Base-by-base conservation (phyloP, 2,888 invertebrate species). In the Eupeodes luniger region DNA sequence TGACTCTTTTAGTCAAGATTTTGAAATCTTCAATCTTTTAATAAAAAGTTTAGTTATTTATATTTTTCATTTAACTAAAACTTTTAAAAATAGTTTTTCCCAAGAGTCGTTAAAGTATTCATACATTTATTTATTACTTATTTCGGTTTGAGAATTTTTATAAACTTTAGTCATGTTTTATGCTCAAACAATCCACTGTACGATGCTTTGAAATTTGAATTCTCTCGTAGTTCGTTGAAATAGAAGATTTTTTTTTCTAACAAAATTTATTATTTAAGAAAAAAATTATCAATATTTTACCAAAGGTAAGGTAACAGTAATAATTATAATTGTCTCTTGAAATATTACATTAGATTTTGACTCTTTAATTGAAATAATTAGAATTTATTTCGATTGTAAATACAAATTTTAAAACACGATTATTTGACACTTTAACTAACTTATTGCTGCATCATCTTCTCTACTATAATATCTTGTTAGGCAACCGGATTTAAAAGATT, bases 281-380 rank as follows among this genome's bases (percentile, higher is more conserved):
- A 44, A 81, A 82, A 86, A 64, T 40, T 0, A 69, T 74, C 64
- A 82, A 79, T 69, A 49, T 55, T 78, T 9, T 55, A 47, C 27
- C 14, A 34, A 14, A 27, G 1, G 19, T n/a, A 12, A 27, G 4
- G 19, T 12, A 14, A n/a, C 53, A 3, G 14, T 19, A 66, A 11
- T 69, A 69, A 69, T 19, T 66, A 11, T 69, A 69, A 69, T 36
- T 36, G 77, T 40, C 67, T 11, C 6, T 59, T 80, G 44, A 81
- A 80, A 72, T 64, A 80, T 80, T 74, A 34, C 10, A 47, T 14
- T 72, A 7, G 9, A 36, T 55, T 59, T 59, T 59, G 36, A 53
- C 47, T 47, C 16, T 72, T 69, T 40, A 7, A 19, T 40, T 40
- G 16, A 57, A 72, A 34, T 11, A 59, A 72, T 59, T 72, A 47